Evolutionary conservation across 2,113 vertebrate species (phyloP).

Genomic region (Rhynchomys soricoides): DNA sequence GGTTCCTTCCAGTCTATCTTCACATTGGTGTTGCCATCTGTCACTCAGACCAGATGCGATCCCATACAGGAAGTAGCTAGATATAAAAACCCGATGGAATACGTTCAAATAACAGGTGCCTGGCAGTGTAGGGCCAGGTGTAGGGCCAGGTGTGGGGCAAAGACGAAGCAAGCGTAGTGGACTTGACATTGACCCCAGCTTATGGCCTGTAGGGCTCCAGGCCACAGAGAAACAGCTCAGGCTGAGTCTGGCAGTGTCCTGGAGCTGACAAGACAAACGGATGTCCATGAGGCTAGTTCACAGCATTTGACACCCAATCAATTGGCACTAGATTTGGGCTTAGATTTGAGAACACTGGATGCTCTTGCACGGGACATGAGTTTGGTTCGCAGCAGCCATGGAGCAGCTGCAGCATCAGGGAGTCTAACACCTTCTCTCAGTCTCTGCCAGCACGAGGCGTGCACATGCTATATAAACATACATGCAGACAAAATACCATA

Average conservation of each 20-base stretch:
- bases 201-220: not conserved
- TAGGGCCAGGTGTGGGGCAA: not conserved
- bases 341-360: not conserved
- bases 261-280: not conserved
- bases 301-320: not conserved
- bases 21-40: not conserved
- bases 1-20: not conserved
- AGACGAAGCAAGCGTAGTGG: not conserved
- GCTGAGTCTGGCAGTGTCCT: not conserved
- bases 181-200: not conserved
- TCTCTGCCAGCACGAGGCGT: not conserved
- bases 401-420: not conserved
- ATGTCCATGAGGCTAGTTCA: not conserved
- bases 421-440: not conserved
- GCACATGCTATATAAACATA: too few species aligned
- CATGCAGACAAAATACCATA: not conserved
- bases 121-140: not conserved
- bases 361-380: not conserved
- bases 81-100: not conserved
- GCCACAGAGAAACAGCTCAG: not conserved
- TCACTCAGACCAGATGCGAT: not conserved
- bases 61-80: not conserved
- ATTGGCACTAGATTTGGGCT: not conserved
- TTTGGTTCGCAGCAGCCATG: not conserved
- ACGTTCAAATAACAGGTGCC: not conserved